Base-by-base conservation (phyloP, 2,888 invertebrate species). In the Eurytoma adleriae region DNA sequence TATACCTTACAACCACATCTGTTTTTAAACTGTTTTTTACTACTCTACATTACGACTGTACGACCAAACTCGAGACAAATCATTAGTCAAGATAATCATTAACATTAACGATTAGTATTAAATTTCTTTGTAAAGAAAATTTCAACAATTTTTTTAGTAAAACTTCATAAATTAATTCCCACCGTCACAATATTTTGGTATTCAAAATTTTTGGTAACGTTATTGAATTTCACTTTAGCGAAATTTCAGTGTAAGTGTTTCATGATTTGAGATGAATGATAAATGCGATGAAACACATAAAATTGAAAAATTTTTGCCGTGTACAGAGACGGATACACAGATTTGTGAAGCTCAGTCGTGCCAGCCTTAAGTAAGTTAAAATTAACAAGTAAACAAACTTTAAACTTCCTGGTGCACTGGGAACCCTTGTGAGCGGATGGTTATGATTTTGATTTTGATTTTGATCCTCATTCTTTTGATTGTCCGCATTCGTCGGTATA, bases 391-490 rank as follows among this genome's bases (percentile, higher is more conserved):
- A n/a, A 72, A 91, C 91, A 92, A 91, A 96, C 96, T 95, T 94
- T 83, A 96, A 92, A 84, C 95, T 95, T 84, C 95, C 95, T 5
- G 96, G 95, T 62, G 95, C 95, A 89, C 95, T 95, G 83, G 96
- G 95, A 76, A 96, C 93, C 91, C 92, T 93, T 86, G 92, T 93
- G 85, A 92, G 92, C 87, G 89, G 94, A 82, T 90, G 87, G 85
- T 88, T 89, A 69, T 88, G 88, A 82, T 87, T 88, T 80, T 90
- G 89, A 76, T 91, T 88, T 79, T 90, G 90, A 84, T 84, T 87
- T 80, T 90, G 89, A 81, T 91, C 90, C 27, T 89, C 89, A 59
- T 84, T 84, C 82, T 89, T 90, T 30, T 87, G 82, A 84, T 85
- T 89, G 18, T 90, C 89, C 2, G 85, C 78, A 73, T 80, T 84